Conservation (phyloP, 2,113 vertebrate species). For the Nannobrachium achirus region DNA sequence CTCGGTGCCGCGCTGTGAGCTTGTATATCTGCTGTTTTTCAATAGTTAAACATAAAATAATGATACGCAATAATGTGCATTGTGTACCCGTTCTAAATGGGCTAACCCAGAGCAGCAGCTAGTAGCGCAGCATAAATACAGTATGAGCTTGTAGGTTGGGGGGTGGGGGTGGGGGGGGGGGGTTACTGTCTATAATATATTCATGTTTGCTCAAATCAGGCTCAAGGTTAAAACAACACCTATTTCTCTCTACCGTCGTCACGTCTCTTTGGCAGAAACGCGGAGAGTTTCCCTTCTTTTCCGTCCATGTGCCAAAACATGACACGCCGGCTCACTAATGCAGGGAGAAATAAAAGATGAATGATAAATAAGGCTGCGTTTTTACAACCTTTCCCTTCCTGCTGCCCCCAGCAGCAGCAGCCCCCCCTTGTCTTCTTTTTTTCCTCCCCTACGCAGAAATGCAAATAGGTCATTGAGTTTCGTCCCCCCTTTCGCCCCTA, state of each 20-base stretch:
- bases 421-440: conserved; percentile 44
- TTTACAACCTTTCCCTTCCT: conserved; percentile 43
- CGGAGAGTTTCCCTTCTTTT: conserved; percentile 67
- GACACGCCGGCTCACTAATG: conserved; percentile 71
- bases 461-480: conserved; percentile 76
- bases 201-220: conserved; percentile 79
- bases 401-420: conserved; percentile 7
- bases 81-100: no score
- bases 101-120: conserved; percentile 2
- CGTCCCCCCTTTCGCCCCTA: conserved; percentile 68
- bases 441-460: conserved; percentile 68
- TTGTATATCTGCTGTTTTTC: conserved; percentile 58
- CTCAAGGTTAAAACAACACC: conserved; percentile 81
- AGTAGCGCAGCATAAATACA: conserved; percentile 57
- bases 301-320: conserved; percentile 64
- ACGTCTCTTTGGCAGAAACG: conserved; percentile 73
- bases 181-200: conserved; percentile 73
- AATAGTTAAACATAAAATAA: no score
- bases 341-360: conserved; percentile 67
- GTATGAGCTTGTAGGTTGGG: conserved; percentile 47
- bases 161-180: conserved; percentile 15
- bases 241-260: conserved; percentile 75
- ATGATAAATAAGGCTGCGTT: conserved; percentile 71
- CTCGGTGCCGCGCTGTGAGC: no score
- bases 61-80: no score